Conservation (phyloP, 2,113 vertebrate species). For the Caranx melampygus region DNA sequence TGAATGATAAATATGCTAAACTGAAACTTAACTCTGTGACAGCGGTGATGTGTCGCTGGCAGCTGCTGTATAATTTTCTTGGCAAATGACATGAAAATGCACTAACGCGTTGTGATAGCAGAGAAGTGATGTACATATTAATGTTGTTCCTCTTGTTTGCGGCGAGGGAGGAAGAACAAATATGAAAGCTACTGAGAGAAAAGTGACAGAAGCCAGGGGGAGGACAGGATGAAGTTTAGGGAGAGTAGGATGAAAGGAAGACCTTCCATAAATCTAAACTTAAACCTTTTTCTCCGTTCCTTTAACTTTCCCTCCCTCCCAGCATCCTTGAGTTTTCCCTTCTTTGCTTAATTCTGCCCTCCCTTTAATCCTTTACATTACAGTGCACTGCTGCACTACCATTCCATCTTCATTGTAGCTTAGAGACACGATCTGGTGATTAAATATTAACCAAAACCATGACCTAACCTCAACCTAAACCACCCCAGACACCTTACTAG, state of each 20-base stretch:
- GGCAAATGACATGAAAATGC: not conserved
- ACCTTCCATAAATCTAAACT: not conserved
- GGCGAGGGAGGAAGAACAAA: not conserved
- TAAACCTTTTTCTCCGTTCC: not conserved
- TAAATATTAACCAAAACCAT: no score
- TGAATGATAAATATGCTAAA: not conserved
- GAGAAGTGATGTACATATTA: not conserved
- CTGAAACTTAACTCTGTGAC: not conserved
- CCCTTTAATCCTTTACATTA: no score
- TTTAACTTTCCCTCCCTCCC: not conserved
- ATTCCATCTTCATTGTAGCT: no score
- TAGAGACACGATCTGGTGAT: no score
- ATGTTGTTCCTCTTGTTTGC: not conserved
- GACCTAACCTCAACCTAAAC: no score
- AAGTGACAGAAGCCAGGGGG: not conserved
- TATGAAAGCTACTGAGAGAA: not conserved
- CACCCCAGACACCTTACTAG: no score
- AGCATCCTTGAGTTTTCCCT: not conserved
- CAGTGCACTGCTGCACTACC: no score
- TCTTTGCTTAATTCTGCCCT: no score
- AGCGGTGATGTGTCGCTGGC: not conserved
- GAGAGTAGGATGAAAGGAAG: not conserved
- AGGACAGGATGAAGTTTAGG: not conserved
- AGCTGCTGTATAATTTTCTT: not conserved
- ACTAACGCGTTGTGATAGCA: conserved; percentile 4